These are phyloP conservation scores for Drosophila tanythrix DNA, from an alignment of 2,888 invertebrate species.

Conservation along the genomic window DNA sequence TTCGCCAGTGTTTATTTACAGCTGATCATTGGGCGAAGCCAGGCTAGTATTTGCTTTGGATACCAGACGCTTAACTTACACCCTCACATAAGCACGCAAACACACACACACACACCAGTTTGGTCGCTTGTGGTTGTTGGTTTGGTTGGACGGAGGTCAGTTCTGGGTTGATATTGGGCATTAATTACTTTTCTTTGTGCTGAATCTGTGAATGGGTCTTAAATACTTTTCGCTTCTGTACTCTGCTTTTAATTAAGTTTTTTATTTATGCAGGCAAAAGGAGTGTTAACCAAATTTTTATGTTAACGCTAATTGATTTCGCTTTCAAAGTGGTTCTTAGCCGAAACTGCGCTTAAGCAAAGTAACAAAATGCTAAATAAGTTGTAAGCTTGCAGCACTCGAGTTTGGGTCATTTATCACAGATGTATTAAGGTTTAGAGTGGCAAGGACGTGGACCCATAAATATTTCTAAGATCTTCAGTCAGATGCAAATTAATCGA, in stretches of 20 bases:
- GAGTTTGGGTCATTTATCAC: conserved; percentile 54
- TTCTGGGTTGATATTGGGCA: conserved; percentile 42
- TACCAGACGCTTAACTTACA: conserved; percentile 16
- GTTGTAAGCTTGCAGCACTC: conserved; percentile 14
- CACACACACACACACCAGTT: conserved; percentile 17
- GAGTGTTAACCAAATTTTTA: conserved; percentile 26
- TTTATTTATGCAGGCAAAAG: conserved; percentile 73
- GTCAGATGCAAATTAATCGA: conserved; percentile 73
- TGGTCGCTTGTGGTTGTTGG: conserved; percentile 15
- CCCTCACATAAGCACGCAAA: background rate
- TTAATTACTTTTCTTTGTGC: conserved; percentile 69
- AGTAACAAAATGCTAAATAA: conserved; percentile 18
- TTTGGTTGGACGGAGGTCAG: conserved; percentile 35
- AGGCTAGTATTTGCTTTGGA: conserved; percentile 51
- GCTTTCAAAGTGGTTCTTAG: conserved; percentile 47
- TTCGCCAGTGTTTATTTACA: conserved; percentile 78
- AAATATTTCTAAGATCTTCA: conserved; percentile 52
- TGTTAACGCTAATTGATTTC: conserved; percentile 70
- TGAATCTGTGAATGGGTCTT: conserved; percentile 11
- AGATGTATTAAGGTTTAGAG: conserved; percentile 40
- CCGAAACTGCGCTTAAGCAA: conserved; percentile 31
- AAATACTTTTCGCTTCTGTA: conserved; percentile 29
- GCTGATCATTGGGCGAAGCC: conserved; percentile 62
- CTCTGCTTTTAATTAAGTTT: conserved; percentile 71
- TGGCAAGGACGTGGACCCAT: conserved; percentile 29